These are phyloP conservation scores for Sebastes elongatus DNA, from an alignment of 2,797 vertebrate genomes.

Conservation along the genomic window DNA sequence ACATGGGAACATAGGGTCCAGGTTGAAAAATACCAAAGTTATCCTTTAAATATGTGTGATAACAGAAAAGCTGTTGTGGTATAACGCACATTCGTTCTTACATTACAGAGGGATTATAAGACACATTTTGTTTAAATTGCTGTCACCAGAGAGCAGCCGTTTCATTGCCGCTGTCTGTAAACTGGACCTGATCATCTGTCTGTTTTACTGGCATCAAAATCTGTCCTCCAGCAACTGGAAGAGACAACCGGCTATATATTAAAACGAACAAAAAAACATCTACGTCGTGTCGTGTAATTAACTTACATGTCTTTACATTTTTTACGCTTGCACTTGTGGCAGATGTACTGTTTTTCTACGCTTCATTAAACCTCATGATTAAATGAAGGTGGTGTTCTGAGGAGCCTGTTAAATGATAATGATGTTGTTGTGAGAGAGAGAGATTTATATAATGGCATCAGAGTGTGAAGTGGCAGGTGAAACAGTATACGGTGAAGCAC, in stretches of 20 bases:
- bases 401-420: not conserved
- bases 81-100: too few relatives aligned
- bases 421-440: not conserved
- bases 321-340: not conserved
- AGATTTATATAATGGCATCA: not conserved
- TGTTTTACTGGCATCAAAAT: not conserved
- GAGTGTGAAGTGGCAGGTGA: not conserved
- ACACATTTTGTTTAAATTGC: not conserved
- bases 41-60: too few relatives aligned
- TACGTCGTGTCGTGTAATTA: not conserved
- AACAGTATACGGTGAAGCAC: fast-evolving
- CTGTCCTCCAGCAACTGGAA: not conserved
- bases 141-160: not conserved
- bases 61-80: too few relatives aligned
- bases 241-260: too few relatives aligned
- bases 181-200: not conserved
- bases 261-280: not conserved
- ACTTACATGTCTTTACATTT: not conserved
- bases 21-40: too few relatives aligned
- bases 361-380: not conserved
- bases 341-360: not conserved
- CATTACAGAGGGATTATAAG: not conserved
- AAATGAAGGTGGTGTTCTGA: not conserved
- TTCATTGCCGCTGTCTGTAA: not conserved
- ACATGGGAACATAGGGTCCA: not conserved